Percentiles rank a stretch among this genome's conserved stretches.
phyloP scores from a whole-genome alignment of 2,113 vertebrate species.

The Callorhinus ursinus region DNA sequence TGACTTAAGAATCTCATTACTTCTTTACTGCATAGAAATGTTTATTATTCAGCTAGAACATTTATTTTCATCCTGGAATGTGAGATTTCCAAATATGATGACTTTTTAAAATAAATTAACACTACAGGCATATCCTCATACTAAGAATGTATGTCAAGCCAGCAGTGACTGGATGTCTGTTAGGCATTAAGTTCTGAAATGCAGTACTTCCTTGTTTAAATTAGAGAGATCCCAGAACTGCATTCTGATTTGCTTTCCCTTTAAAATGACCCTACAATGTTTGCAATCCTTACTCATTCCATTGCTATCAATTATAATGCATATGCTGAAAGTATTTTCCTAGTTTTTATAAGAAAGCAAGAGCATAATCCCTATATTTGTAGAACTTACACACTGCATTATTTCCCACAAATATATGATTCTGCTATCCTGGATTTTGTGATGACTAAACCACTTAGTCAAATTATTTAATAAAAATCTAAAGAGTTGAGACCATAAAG shows the following conservation, averaged over 20 bases:
- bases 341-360: not conserved
- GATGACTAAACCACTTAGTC: not conserved
- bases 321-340: not conserved
- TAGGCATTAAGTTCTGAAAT: not conserved
- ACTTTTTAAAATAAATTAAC: not conserved
- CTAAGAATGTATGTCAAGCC: not conserved
- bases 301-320: not conserved
- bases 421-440: not conserved
- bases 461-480: constrained; percentile 44
- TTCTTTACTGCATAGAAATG: not conserved
- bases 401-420: not conserved
- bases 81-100: not conserved
- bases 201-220: not conserved
- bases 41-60: not conserved
- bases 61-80: not conserved
- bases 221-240: not conserved
- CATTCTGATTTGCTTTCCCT: not conserved
- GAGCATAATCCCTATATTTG: not conserved
- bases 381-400: not conserved
- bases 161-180: not conserved
- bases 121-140: not conserved
- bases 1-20: not conserved
- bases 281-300: not conserved
- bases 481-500: not conserved
- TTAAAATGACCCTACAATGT: not conserved